A percentile compares a stretch with the other conserved stretches of the same genome.
These are phyloP conservation scores for Todus mexicanus DNA, from an alignment of 2,797 vertebrate genomes.

Conservation along the genomic window DNA sequence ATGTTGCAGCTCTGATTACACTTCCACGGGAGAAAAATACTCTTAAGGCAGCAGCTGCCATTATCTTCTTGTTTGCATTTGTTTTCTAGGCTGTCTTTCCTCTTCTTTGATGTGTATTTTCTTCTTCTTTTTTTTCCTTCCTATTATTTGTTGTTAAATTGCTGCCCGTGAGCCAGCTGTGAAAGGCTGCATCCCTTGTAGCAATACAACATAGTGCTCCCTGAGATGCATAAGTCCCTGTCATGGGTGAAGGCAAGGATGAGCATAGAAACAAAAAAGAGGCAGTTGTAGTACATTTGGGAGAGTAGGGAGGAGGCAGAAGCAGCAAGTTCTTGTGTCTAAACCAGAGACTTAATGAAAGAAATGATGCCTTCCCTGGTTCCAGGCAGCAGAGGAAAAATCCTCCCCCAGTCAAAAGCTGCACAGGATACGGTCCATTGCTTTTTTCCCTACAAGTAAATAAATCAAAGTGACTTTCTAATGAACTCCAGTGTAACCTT, in stretches of 20 bases:
- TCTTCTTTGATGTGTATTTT: background rate
- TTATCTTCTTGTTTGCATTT: background rate
- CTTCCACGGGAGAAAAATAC: background rate
- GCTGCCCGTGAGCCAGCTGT: background rate
- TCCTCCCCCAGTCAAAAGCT: rapidly evolving
- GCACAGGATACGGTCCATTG: background rate
- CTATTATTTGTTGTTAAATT: background rate
- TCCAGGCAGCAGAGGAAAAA: background rate
- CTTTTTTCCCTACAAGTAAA: background rate
- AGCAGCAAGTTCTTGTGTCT: background rate
- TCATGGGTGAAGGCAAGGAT: background rate
- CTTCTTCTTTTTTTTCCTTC: too few species aligned
- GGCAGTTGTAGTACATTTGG: background rate
- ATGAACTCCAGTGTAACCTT: background rate
- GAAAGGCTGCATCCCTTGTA: background rate
- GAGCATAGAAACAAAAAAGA: background rate
- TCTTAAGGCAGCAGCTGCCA: background rate
- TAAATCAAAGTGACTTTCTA: background rate
- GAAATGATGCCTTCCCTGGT: background rate
- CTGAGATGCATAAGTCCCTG: background rate
- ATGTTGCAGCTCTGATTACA: background rate
- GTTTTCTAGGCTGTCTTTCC: background rate
- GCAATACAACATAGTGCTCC: background rate
- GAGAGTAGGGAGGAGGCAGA: background rate
- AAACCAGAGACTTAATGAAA: background rate